Conservation (phyloP, 2,797 vertebrate species). For the Geotria australis region DNA sequence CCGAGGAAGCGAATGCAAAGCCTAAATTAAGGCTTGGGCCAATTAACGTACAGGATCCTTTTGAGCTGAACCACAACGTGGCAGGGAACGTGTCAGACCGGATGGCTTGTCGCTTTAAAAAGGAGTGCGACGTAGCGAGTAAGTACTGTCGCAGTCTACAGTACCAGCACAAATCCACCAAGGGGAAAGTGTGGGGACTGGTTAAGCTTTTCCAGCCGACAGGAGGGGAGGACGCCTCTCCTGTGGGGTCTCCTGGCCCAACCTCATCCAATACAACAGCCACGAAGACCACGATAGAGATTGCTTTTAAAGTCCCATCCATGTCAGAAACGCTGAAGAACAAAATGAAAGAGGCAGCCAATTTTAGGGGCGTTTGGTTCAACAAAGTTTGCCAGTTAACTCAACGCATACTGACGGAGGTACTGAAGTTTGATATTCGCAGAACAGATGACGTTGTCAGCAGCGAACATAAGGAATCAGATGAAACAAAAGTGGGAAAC, state of each 20-base stretch:
- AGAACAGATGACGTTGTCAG: not conserved
- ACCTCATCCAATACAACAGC: too few relatives aligned
- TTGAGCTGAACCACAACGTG: conserved; percentile 61
- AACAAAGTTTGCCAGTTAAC: conserved; percentile 13
- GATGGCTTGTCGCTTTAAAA: conserved; percentile 17
- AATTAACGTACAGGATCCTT: conserved; percentile 54
- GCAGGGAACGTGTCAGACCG: conserved; percentile 37
- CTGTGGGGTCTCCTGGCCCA: not conserved
- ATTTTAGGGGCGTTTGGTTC: conserved; percentile 16
- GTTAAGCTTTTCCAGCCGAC: conserved; percentile 32
- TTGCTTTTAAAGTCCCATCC: conserved; percentile 13
- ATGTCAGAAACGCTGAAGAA: conserved; percentile 10
- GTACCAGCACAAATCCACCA: conserved; percentile 27
- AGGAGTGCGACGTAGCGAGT: conserved; percentile 26
- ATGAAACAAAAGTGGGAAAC: too few relatives aligned
- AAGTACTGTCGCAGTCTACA: conserved; percentile 52
- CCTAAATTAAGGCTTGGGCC: conserved; percentile 13
- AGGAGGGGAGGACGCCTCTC: conserved; percentile 1
- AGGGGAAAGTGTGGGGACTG: conserved; percentile 46
- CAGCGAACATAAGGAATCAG: too few relatives aligned
- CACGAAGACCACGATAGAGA: conserved; percentile 6
- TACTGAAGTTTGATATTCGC: conserved; percentile 17
- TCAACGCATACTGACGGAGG: conserved; percentile 12
- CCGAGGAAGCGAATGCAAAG: conserved; percentile 1
- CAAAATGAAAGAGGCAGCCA: conserved; percentile 10